Base-by-base conservation (phyloP, 2,113 vertebrate species). In the Gambusia holbrooki region DNA sequence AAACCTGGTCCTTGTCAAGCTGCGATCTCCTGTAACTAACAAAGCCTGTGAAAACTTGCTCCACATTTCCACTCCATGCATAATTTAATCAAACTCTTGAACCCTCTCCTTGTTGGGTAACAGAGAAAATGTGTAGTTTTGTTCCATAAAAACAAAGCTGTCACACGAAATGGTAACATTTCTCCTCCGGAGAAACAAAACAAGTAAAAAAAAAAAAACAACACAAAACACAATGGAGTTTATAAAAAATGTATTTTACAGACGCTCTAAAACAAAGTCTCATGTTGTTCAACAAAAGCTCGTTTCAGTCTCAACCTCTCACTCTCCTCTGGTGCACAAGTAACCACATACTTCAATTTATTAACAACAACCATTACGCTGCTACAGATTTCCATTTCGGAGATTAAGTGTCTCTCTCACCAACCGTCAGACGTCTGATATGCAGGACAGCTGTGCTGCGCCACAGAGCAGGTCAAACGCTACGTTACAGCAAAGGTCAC, bases 371-470 rank as follows among this genome's bases (percentile, higher is more conserved):
- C 30, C 25, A 19, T 32, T 28, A 14, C 17, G 3, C 7, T 29
- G 33, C 29, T 29, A 35, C 7, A 45, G 11, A 73, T 73, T 2
- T 32, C 6, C 19, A 25, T 15, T 37, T 29, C 5, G 12, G 15
- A 72, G 51, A 62, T 79, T 62, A 35, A 25, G 4, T 61, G 28
- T 70, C 10, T 15, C 62, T n/a, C 58, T 54, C 63, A 33, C 28
- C 30, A 68, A 1, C 27, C 3, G 27, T 67, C 29, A 71, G 33
- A 60, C 64, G 32, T 71, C 3, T 75, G 14, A 75, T 67, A n/a
- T 37, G 17, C 29, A 60, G 33, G 45, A 77, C 2, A 40, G 29
- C 66, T 64, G 6, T 78, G 22, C 13, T 15, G 19, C 7, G 19
- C 9, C 17, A 19, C 27, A 25, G 2, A 13, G 6, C 37, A 28